Percentiles rank a stretch among this genome's conserved stretches.
phyloP scores from a whole-genome alignment of 1,140 invertebrate species.

The Camponotus vicinus region DNA sequence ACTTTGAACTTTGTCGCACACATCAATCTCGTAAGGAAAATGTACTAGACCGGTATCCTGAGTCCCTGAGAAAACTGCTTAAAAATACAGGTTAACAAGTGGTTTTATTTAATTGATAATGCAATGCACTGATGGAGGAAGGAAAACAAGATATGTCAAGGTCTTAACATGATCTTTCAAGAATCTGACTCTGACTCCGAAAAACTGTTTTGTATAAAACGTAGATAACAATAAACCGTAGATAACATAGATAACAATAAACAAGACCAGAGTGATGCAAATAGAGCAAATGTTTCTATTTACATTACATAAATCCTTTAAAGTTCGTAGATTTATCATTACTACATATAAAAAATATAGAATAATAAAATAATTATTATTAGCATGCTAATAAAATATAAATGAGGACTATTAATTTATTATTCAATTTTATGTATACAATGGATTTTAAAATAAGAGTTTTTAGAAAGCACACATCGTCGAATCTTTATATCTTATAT shows the following conservation, averaged over 20 bases:
- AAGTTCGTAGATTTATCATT: constrained; percentile 1
- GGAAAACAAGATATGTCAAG: neutral
- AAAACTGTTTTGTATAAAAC: neutral
- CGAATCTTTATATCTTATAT: neutral
- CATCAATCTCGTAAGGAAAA: neutral
- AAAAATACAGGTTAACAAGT: neutral
- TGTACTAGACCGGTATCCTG: neutral
- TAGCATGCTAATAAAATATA: neutral
- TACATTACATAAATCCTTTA: constrained; percentile 12
- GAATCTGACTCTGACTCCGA: constrained; percentile 19
- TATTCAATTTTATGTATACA: neutral
- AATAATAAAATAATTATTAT: constrained; percentile 7
- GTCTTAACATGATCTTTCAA: neutral
- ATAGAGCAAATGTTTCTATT: neutral
- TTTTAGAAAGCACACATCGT: neutral
- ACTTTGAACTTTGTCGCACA: neutral
- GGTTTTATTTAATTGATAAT: neutral
- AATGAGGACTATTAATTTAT: neutral
- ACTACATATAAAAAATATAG: neutral
- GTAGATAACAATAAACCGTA: neutral
- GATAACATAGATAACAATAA: constrained; percentile 32
- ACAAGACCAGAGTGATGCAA: neutral
- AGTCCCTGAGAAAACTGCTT: neutral
- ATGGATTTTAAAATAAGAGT: neutral
- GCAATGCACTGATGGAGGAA: neutral